Percentiles rank a stretch among this genome's conserved stretches.
These are phyloP conservation scores for Dissostichus mawsoni DNA, from an alignment of 2,113 vertebrate species.

Conservation along the genomic window DNA sequence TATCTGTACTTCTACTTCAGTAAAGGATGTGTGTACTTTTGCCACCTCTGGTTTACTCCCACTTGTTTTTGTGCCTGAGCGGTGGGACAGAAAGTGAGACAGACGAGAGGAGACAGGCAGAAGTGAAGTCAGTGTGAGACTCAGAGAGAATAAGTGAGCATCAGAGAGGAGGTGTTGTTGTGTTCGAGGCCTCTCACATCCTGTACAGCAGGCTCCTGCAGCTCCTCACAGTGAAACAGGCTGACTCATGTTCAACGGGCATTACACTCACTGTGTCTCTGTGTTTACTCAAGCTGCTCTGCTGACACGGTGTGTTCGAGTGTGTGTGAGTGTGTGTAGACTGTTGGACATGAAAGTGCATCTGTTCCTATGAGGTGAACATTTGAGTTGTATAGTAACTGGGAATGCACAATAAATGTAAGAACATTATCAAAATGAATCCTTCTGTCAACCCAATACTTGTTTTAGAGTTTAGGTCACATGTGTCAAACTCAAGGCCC, in stretches of 20 bases:
- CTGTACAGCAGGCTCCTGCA: conserved; percentile 18
- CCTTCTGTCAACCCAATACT: no score
- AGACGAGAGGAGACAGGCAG: background rate
- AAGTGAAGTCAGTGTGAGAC: conserved; percentile 11
- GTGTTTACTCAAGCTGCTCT: conserved; percentile 39
- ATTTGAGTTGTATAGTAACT: background rate
- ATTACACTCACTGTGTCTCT: conserved; percentile 33
- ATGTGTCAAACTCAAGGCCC: no score
- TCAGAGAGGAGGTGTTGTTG: conserved; percentile 23
- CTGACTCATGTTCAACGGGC: conserved; percentile 49
- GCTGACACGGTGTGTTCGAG: background rate
- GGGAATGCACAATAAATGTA: no score
- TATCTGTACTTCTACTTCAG: no score
- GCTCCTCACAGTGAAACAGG: conserved; percentile 6
- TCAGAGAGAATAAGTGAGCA: background rate
- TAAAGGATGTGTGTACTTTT: no score
- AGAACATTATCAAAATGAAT: no score
- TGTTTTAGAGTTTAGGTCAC: no score
- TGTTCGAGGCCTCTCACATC: conserved; percentile 40
- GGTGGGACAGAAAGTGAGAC: conserved; percentile 3
- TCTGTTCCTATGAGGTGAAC: background rate
- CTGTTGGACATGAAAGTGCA: background rate
- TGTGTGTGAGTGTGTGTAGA: background rate
- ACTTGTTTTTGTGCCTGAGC: conserved; percentile 2
- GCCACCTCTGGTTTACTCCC: background rate